A percentile compares a stretch with the other conserved stretches of the same genome.
phyloP scores from a whole-genome alignment of 2,113 vertebrate genomes.

The Gulo gulo region DNA sequence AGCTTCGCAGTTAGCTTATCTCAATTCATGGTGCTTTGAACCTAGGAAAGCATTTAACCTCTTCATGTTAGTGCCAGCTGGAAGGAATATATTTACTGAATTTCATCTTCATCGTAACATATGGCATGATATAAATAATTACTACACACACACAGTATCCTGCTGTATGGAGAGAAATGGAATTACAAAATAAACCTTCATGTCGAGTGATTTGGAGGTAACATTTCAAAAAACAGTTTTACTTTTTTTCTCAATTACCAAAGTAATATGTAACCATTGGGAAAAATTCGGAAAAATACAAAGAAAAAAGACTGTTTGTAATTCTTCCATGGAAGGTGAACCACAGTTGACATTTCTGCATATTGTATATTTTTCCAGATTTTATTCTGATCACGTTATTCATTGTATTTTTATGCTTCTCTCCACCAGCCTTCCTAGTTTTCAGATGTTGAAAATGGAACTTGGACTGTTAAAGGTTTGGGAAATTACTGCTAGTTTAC shows the following conservation, averaged over 20 bases:
- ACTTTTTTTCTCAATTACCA: neutral
- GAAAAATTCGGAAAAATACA: constrained; percentile 14
- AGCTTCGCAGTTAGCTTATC: constrained; percentile 40
- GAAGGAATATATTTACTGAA: constrained; percentile 51
- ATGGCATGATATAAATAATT: constrained; percentile 72
- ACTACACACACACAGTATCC: constrained; percentile 44
- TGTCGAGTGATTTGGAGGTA: neutral
- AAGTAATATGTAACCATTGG: neutral
- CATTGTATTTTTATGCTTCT: neutral
- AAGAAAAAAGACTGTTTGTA: neutral
- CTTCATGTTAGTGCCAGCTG: constrained; percentile 54
- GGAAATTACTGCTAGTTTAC: neutral
- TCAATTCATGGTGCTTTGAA: constrained; percentile 64
- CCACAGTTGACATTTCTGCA: neutral
- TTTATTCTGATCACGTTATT: neutral
- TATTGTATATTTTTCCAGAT: neutral
- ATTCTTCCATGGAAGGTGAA: neutral
- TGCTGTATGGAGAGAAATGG: constrained; percentile 39
- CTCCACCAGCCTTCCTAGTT: neutral
- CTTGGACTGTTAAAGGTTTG: constrained; percentile 2
- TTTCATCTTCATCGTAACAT: constrained; percentile 60
- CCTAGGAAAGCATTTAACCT: constrained; percentile 62
- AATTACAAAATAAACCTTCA: constrained; percentile 46
- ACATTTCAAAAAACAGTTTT: neutral
- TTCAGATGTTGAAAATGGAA: neutral